Conservation (phyloP, 2,797 vertebrate species). For the Cheirogaleus major region DNA sequence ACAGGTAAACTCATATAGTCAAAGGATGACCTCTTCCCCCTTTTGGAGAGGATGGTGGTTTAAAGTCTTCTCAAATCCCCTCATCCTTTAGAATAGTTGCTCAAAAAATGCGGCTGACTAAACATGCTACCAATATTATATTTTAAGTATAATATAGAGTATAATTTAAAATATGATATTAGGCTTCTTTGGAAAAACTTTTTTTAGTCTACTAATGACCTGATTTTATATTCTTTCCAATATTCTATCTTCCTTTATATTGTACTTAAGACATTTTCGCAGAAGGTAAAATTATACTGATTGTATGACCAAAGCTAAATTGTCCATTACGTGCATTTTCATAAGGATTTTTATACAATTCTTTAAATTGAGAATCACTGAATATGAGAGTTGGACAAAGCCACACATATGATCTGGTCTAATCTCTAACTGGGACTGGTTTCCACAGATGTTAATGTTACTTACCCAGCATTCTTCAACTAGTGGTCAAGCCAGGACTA, state of each 20-base stretch:
- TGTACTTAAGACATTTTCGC: neutral
- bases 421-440: neutral
- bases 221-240: neutral
- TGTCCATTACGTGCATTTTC: neutral
- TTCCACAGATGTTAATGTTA: neutral
- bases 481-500: neutral
- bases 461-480: neutral
- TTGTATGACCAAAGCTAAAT: neutral
- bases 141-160: neutral
- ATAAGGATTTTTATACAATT: neutral
- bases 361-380: neutral
- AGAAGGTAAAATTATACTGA: neutral
- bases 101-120: neutral
- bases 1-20: neutral
- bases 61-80: neutral
- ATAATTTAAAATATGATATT: neutral
- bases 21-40: neutral
- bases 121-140: neutral
- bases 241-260: neutral
- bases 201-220: neutral
- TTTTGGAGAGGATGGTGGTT: rapidly evolving
- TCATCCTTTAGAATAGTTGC: neutral
- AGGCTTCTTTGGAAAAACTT: neutral
- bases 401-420: neutral
- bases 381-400: neutral